Conservation (phyloP, 2,888 invertebrate genomes). For the Clanis bilineata region DNA sequence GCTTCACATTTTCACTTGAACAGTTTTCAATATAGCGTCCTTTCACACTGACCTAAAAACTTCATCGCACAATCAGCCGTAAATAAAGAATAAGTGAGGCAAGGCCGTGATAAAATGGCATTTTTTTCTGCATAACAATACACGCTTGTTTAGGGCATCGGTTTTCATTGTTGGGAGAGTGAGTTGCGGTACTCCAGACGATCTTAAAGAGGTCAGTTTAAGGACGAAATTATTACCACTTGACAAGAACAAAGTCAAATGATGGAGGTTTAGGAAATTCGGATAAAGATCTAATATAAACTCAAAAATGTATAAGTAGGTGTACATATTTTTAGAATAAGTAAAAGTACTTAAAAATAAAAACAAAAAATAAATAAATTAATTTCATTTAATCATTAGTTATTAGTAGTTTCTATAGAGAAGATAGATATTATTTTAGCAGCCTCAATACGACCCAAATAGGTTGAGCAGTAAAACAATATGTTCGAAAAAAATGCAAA, state of each 20-base stretch:
- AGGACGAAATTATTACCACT: not conserved
- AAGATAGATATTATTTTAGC: too few species aligned
- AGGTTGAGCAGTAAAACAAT: too few species aligned
- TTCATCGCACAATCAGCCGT: not conserved
- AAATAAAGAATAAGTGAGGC: not conserved
- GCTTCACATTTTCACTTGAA: not conserved
- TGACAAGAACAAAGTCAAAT: not conserved
- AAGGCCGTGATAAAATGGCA: not conserved
- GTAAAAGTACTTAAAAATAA: too few species aligned
- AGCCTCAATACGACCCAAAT: too few species aligned
- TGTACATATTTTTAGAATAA: too few species aligned
- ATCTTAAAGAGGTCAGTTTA: not conserved
- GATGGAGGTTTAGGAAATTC: too few species aligned
- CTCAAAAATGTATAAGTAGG: too few species aligned
- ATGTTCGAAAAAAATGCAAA: too few species aligned
- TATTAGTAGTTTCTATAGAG: too few species aligned
- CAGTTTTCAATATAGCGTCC: not conserved
- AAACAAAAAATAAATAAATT: too few species aligned
- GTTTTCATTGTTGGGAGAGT: not conserved
- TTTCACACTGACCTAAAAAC: not conserved
- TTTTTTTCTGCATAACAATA: constrained; percentile 9
- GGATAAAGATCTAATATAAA: too few species aligned
- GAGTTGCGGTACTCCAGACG: not conserved
- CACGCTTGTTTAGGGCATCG: not conserved
- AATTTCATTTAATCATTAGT: too few species aligned